Evolutionary conservation across 2,113 vertebrate species (phyloP), one percentile per base, ranked within the genome.

Genomic region (Misgurnus anguillicaudatus): DNA sequence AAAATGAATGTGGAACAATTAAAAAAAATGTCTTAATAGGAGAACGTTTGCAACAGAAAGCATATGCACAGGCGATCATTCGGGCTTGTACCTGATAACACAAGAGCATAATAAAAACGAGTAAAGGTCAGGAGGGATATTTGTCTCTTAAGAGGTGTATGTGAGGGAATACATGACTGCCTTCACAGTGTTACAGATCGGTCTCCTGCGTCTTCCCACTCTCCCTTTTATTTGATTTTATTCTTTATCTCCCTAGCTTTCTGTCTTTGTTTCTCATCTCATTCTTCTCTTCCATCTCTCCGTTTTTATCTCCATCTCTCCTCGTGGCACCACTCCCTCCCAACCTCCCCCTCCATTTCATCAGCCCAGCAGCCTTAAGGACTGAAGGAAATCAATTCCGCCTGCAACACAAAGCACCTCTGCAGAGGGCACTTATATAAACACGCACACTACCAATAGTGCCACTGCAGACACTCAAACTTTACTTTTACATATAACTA

Each of bases 331-430:
- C 53, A 57, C 53, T 19, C 7, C 53, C 16, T 5, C 51, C 16
- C 17, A n/a, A 3, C n/a, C 53, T 21, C 53, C 10, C 72, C 31
- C 19, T 53, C 66, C 61, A 73, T 80, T 80, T 80, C 78, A 80
- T 80, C 78, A 80, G 69, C 61, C 45, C 6, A 64, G 61, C 41
- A 64, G 31, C 73, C 73, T 76, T 64, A 76, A 76, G 61, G 73
- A 76, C 68, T 63, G 78, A 45, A 81, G 66, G 74, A 70, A 77
- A 77, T 81, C 74, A 81, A 81, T 81, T 67, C 66, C 36, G 42
- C n/a, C 51, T 70, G 36, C 45, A 68, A 77, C 58, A 71, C n/a
- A 71, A 53, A 64, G 68, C 77, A 71, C 67, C 77, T 79, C 77
- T 64, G 77, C 77, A 79, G 68, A 63, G 77, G 68, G 58, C 68